phyloP scores from a whole-genome alignment of 2,797 vertebrate species.

The Columba guinea region DNA sequence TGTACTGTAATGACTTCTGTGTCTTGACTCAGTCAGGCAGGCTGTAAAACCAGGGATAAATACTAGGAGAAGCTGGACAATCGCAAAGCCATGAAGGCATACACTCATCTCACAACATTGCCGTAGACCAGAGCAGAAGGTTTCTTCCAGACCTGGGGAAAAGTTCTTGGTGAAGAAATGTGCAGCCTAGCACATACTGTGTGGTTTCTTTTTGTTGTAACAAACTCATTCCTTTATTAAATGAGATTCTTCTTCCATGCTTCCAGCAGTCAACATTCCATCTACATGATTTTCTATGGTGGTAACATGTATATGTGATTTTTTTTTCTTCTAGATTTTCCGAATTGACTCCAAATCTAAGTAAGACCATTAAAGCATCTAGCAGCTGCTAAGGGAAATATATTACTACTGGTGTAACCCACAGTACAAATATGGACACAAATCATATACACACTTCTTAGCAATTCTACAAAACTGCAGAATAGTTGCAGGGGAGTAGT shows the following conservation, averaged over 20 bases:
- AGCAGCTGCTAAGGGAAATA: background rate
- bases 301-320: background rate
- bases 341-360: background rate
- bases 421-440: background rate
- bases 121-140: background rate
- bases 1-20: background rate
- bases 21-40: background rate
- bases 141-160: background rate
- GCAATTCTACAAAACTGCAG: background rate
- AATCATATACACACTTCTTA: background rate
- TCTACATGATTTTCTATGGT: background rate
- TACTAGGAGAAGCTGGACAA: background rate
- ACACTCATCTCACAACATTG: background rate
- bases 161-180: background rate
- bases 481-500: background rate
- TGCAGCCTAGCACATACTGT: background rate
- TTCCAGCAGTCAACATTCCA: background rate
- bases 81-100: background rate
- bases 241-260: background rate
- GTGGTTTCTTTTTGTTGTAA: background rate
- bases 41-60: background rate
- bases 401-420: background rate
- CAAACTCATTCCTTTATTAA: background rate
- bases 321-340: background rate
- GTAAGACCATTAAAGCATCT: background rate